Base-by-base conservation (phyloP, 2,888 invertebrate genomes). In the Tetranychus piercei region DNA sequence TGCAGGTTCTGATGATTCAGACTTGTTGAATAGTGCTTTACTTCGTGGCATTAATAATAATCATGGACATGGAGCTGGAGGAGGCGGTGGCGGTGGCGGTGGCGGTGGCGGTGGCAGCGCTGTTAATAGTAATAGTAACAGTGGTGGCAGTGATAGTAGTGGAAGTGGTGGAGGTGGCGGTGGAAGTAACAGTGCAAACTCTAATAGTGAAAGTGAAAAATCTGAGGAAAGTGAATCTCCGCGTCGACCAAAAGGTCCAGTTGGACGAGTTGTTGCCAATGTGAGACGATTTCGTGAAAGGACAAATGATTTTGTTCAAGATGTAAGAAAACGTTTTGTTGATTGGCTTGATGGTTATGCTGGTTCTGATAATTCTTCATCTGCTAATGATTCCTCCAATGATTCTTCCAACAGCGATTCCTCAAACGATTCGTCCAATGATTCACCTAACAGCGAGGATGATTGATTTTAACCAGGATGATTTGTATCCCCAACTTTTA, bases 271-370 rank as follows among this genome's bases (percentile, higher is more conserved):
- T 5, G 69, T 69, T 11, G 34, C 20, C 34, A 23, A 69, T 23
- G 69, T 69, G 11, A 20, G 69, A 69, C 18, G 9, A 69, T 69
- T 69, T 23, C 69, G 69, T 23, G 69, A 69, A 20, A 69, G 69
- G 34, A 69, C 69, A 69, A 69, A 69, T 22, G 69, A 23, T 69
- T 69, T 69, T 69, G 69, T 69, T 11, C 11, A 18, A 20, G 69
- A 69, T 69, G 69, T 69, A 22, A 20, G 69, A 20, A 69, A 69
- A 69, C 20, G 69, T 1, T 22, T 69, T 22, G 69, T 69, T 7
- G 69, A 69, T 22, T 69, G 69, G 69, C 20, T 69, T 11, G 69
- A 69, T 22, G 69, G 69, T 22, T 69, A 69, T 8, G 20, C 69
- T 23, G 69, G 69, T 4, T 69, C 69, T 55, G 9, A 9, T 15